Evolutionary conservation across 2,888 invertebrate species (phyloP), one percentile per base, ranked within the genome.

Genomic region (Leptura quadrifasciata): DNA sequence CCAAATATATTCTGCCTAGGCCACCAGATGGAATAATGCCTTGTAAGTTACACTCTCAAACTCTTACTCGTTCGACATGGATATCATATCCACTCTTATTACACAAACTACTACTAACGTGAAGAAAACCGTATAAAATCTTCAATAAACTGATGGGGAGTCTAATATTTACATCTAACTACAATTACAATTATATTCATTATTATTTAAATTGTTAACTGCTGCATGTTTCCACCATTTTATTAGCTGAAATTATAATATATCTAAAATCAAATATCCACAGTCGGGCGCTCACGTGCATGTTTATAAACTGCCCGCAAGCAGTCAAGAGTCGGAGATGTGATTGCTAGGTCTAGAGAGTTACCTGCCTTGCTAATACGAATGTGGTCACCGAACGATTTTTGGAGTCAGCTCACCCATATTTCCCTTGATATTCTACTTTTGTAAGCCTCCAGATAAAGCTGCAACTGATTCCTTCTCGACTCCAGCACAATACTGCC

Each of bases 291-390:
- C 39, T 39, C 15, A 39, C 12, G n/a, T n/a, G 47, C 5, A 47
- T 15, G 12, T 47, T 15, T 47, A 8, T 15, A 39, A n/a, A 17
- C 47, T n/a, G 12, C 47, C 47, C 12, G n/a, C n/a, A 47, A n/a
- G 3, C 47, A 60, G 27, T 27, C 15, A 24, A 24, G 8, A 12
- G 60, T n/a, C 15, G 18, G 35, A 58, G 58, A 58, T 58, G 3
- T 27, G 27, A 58, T 58, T 27, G 58, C 58, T 64, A 64, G 39
- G 64, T 64, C 31, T 27, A 35, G 64, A 35, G n/a, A 64, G 64
- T 39, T 64, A 64, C 64, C 58, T 27, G 58, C 21, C 15, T 24
- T 58, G 21, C 24, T 58, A 24, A n/a, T 27, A n/a, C 24, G 15
- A 24, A 27, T 4, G 60, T 24, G 10, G 27, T 15, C 24, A n/a